These are phyloP conservation scores for Acleris emargana DNA, from an alignment of 2,888 invertebrate genomes.

Conservation along the genomic window DNA sequence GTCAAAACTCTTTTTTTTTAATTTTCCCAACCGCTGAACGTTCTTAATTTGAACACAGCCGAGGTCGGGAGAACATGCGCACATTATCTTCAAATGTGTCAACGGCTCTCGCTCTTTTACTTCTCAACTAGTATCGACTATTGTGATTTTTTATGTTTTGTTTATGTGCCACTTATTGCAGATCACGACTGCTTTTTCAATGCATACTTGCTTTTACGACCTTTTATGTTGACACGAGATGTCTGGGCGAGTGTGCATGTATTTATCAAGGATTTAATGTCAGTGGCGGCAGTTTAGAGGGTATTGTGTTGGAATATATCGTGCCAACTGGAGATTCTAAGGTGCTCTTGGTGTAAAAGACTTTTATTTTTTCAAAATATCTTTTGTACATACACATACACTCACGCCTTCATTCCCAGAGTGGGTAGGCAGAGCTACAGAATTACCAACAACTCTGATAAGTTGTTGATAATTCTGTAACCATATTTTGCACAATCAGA, in stretches of 20 bases:
- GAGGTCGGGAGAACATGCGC: constrained; percentile 66
- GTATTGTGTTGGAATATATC: background rate
- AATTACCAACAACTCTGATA: no score
- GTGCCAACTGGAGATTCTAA: background rate
- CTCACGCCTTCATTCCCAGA: no score
- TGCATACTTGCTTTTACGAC: constrained; percentile 35
- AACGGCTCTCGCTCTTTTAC: constrained; percentile 75
- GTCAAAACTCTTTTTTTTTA: background rate
- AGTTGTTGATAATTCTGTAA: no score
- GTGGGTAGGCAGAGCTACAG: no score
- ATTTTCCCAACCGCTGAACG: constrained; percentile 20
- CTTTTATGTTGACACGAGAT: constrained; percentile 32
- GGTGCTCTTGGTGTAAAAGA: no score
- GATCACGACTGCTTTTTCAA: constrained; percentile 40
- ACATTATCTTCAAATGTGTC: constrained; percentile 83
- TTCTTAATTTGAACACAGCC: constrained; percentile 45
- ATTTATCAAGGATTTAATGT: constrained; percentile 18
- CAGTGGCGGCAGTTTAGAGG: constrained; percentile 2
- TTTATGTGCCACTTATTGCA: constrained; percentile 44
- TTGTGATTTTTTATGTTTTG: constrained; percentile 43
- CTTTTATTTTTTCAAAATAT: no score
- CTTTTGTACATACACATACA: no score
- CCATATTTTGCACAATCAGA: no score
- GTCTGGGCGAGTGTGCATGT: constrained; percentile 10
- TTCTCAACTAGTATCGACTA: constrained; percentile 59